Evolutionary conservation across 2,113 vertebrate genomes (phyloP), one percentile per base, ranked within the genome.

Genomic region (Oreochromis spilurus): DNA sequence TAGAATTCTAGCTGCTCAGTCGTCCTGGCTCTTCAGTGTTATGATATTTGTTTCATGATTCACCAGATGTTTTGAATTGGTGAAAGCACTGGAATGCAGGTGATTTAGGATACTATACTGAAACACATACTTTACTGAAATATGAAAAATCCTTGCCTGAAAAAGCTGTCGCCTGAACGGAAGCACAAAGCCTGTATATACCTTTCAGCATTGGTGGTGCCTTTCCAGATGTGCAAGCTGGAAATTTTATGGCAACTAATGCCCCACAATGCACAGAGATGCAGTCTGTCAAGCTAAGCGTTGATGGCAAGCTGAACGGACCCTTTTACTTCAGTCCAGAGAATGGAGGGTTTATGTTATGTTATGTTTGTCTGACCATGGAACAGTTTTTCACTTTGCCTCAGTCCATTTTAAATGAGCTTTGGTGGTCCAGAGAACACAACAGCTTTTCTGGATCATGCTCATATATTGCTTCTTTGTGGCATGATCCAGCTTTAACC

Each of bases 401-500:
- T 72, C 40, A 72, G 38, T 72, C 0, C 67, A 72, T 45, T 72
- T 72, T 26, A 48, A 45, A 72, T 45, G 40, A 45, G 5, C 21
- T 72, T 72, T 17, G 67, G n/a, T 43, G 67, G 13, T 24, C 13
- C 38, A 24, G 65, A 72, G n/a, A 16, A 72, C 21, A 45, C 67
- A 45, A 14, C 2, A 0, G 40, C 21, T 10, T 72, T 45, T 72
- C 40, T 72, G 67, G 40, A 45, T 45, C 21, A 17, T 45, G 38
- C 21, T 1, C 21, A 45, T 17, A 26, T 29, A 72, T 45, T 24
- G 13, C 38, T 72, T 72, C 21, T 65, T 38, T 0, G 0, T 38
- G 34, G 60, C 10, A 65, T 0, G 0, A 72, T 72, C 40, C 5
- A 45, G 67, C 21, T 45, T 72, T 48, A 72, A 72, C 65, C 38